Percentiles rank a stretch among this genome's conserved stretches.
Conservation (phyloP, 1,140 invertebrate genomes). For the Galendromus occidentalis region DNA sequence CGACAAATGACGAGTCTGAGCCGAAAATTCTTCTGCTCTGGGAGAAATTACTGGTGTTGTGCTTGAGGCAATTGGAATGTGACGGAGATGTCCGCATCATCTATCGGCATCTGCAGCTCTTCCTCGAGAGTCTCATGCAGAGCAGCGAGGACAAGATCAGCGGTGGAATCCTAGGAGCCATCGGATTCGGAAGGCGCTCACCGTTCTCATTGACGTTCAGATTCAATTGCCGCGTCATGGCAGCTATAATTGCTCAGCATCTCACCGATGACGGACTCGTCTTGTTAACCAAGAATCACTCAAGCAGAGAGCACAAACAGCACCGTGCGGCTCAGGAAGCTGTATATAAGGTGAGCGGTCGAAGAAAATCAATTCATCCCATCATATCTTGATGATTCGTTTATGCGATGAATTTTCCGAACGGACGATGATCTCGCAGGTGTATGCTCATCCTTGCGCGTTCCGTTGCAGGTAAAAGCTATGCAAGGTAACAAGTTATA, state of each 20-base stretch:
- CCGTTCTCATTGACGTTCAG: not conserved
- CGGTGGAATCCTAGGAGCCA: not conserved
- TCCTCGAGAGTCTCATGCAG: not conserved
- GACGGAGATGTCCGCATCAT: not conserved
- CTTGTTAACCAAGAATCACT: not conserved
- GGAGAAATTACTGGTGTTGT: not conserved
- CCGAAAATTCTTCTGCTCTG: not conserved
- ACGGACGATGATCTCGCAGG: too few relatives aligned
- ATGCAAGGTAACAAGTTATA: not conserved
- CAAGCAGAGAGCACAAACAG: not conserved
- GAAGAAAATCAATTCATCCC: not conserved
- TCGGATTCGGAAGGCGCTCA: not conserved
- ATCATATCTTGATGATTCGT: not conserved
- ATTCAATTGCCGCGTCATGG: not conserved
- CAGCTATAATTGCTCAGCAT: conserved; percentile 8
- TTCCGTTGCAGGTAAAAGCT: not conserved
- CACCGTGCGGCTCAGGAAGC: not conserved
- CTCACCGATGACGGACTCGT: conserved; percentile 10
- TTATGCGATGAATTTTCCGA: too few relatives aligned
- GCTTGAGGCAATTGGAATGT: not conserved
- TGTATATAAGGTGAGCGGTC: not conserved
- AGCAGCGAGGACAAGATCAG: not conserved
- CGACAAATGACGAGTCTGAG: not conserved
- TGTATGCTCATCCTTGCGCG: too few relatives aligned
- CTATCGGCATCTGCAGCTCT: not conserved